Conservation (phyloP, 1,140 invertebrate species). For the Diabrotica virgifera region DNA sequence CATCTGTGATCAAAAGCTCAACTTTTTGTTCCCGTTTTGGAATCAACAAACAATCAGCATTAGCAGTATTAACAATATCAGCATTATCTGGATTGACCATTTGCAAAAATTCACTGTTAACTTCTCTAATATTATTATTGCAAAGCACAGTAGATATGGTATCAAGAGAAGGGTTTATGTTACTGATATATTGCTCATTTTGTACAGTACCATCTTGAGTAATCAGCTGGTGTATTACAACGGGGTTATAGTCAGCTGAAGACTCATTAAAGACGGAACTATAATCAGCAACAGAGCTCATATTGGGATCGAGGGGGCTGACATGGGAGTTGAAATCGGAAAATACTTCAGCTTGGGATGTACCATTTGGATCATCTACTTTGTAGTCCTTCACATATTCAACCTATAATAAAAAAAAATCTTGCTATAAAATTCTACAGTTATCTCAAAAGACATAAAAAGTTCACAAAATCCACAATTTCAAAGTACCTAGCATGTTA, state of each 20-base stretch:
- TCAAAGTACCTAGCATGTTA: too few relatives aligned
- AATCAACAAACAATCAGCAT: slow-evolving; percentile 19
- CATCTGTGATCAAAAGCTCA: slow-evolving; percentile 47
- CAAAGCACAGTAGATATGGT: slow-evolving; percentile 27
- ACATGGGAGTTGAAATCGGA: slow-evolving; percentile 56
- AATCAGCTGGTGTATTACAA: slow-evolving; percentile 52
- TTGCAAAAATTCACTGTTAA: slow-evolving; percentile 46
- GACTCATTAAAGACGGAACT: slow-evolving; percentile 54
- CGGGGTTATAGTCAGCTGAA: slow-evolving; percentile 52
- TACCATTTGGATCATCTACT: slow-evolving; percentile 43
- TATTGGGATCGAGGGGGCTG: slow-evolving; percentile 58
- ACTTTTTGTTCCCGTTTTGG: slow-evolving; percentile 40
- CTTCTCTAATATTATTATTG: slow-evolving; percentile 42
- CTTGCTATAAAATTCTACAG: neutral
- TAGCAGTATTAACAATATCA: slow-evolving; percentile 6
- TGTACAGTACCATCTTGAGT: slow-evolving; percentile 21
- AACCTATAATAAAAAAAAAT: slow-evolving; percentile 47
- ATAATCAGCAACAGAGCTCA: slow-evolving; percentile 57
- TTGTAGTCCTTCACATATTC: slow-evolving; percentile 56
- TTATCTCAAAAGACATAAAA: neutral
- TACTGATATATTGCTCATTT: slow-evolving; percentile 25
- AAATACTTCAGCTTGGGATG: slow-evolving; percentile 51
- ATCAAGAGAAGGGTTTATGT: slow-evolving; percentile 26
- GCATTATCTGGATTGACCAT: slow-evolving; percentile 26
- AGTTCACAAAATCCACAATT: too few relatives aligned